Evolutionary conservation across 2,797 vertebrate genomes (phyloP), one percentile per base, ranked within the genome.

Genomic region (Cetoscarus ocellatus): DNA sequence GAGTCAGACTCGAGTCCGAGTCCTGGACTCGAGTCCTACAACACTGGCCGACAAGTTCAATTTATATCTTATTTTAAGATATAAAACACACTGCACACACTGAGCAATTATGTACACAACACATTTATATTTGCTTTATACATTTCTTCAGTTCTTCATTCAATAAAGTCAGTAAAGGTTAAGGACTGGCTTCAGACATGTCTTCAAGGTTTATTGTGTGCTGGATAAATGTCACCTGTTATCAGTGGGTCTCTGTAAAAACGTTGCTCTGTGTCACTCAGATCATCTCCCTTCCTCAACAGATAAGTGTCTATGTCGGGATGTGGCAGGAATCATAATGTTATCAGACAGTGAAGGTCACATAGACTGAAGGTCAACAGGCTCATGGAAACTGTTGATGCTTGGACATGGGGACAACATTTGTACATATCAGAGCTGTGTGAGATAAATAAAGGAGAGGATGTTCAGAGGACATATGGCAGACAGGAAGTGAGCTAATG

Each of bases 211-310:
- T 75, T 67, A 63, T 38, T 6, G 56, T 47, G 12, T 0, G 10
- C 10, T 36, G 61, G 49, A 60, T 48, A 88, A 91, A 90, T 84
- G 85, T 73, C 87, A 86, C 7, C 51, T 61, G 70, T 69, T 85
- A 82, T 85, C 81, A 62, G 57, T 5, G 45, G 51, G 8, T 44
- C 14, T 58, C 43, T 36, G 67, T 34, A n/a, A 40, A 89, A 88
- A 84, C 73, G 70, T 40, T 62, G 9, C 14, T 40, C 36, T 7
- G 61, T 75, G 74, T 85, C 79, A 62, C 55, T 36, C 0, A 36
- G 66, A 27, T 27, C 27, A 27, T 27, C 27, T 10, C 7, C 38
- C 3, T 7, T 39, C 9, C 38, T 10, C 53, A 19, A 40, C 50
- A 53, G 68, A 72, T 1, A 54, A 55, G 77, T 0, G 8, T 38